phyloP scores from a whole-genome alignment of 1,140 invertebrate genomes.

The Drosophila mauritiana region DNA sequence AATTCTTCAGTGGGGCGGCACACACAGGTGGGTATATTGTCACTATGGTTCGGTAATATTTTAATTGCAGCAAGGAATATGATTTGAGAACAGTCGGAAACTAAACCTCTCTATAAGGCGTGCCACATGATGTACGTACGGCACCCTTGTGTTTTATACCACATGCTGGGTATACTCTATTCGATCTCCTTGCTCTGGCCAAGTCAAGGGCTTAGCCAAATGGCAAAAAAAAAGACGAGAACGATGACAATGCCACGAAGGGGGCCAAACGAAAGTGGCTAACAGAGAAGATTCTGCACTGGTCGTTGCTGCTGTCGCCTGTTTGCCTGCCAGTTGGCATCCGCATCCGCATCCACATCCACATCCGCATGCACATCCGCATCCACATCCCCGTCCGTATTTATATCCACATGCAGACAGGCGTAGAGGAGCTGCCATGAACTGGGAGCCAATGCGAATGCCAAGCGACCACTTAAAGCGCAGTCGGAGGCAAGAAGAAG shows the following conservation, averaged over 20 bases:
- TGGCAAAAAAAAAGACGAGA: conserved; percentile 21
- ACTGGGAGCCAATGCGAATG: conserved; percentile 49
- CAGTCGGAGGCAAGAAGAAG: conserved; percentile 35
- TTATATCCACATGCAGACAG: conserved; percentile 29
- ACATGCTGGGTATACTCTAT: conserved; percentile 8
- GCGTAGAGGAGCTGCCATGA: conserved; percentile 37
- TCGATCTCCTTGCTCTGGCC: conserved; percentile 8
- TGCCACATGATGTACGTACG: too few relatives aligned
- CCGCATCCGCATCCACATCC: conserved; percentile 52
- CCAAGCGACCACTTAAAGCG: conserved; percentile 65
- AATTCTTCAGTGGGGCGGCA: conserved; percentile 17
- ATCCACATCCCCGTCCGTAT: conserved; percentile 18
- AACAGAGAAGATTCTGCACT: conserved; percentile 45
- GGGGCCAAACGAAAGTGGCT: conserved; percentile 56
- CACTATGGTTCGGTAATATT: background rate
- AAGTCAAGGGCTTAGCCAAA: conserved; percentile 53
- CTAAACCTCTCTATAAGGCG: too few relatives aligned
- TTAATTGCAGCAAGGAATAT: background rate
- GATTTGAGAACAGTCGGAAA: background rate
- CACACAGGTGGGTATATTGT: conserved; percentile 1
- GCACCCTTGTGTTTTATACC: too few relatives aligned
- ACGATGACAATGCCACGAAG: conserved; percentile 51
- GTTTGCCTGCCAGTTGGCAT: conserved; percentile 50
- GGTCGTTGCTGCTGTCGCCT: conserved; percentile 40
- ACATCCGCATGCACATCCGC: conserved; percentile 40